Conservation (phyloP, 1,140 invertebrate genomes). For the Whitmania pigra region DNA sequence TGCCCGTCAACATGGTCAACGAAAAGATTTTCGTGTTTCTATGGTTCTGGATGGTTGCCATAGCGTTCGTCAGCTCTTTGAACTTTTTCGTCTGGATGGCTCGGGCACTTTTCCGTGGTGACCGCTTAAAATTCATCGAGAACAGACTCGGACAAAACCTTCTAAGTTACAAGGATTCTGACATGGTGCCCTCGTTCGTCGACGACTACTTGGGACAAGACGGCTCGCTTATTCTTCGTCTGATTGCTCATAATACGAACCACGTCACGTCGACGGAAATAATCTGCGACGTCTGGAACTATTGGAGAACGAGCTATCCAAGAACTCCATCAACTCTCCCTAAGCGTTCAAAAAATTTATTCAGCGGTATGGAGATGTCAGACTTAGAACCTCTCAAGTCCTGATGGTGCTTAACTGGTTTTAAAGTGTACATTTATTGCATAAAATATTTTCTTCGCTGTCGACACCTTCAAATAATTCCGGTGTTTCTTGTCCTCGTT, state of each 20-base stretch:
- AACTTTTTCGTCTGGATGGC: conserved; percentile 21
- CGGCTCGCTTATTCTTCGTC: conserved; percentile 27
- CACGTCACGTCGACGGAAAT: conserved; percentile 34
- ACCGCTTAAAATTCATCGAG: conserved; percentile 21
- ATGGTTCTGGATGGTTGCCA: conserved; percentile 38
- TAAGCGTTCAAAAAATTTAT: neutral
- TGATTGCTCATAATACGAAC: conserved; percentile 34
- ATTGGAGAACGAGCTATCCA: conserved; percentile 15
- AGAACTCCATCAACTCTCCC: neutral
- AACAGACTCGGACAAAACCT: conserved; percentile 12
- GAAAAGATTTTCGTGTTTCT: conserved; percentile 30
- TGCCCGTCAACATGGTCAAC: conserved; percentile 30
- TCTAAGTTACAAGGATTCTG: neutral
- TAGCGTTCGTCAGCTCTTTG: conserved; percentile 28
- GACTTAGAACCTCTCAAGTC: neutral
- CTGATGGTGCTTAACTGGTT: too few relatives aligned
- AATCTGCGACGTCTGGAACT: conserved; percentile 20
- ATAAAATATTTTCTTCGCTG: too few relatives aligned
- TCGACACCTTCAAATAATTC: too few relatives aligned
- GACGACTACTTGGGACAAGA: conserved; percentile 26
- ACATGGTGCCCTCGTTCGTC: conserved; percentile 14
- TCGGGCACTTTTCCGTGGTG: conserved; percentile 11
- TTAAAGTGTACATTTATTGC: too few relatives aligned
- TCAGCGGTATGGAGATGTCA: neutral
- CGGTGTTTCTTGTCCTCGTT: too few relatives aligned